These are phyloP conservation scores for Seira ritae DNA, from an alignment of 2,888 invertebrate species.

Conservation along the genomic window DNA sequence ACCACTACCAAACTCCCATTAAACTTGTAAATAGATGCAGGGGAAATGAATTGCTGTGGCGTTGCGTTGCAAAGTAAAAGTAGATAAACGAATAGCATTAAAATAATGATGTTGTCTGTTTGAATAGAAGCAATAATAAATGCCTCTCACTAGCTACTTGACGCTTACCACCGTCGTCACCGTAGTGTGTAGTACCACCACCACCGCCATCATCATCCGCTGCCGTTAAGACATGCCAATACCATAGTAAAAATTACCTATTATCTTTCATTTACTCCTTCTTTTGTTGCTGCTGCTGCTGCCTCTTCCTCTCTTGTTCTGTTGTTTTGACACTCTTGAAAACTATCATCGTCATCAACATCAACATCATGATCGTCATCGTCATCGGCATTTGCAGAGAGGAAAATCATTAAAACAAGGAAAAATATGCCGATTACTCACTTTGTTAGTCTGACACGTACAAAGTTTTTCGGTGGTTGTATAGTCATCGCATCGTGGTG, in stretches of 20 bases:
- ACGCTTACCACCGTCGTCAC: background rate
- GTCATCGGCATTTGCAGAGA: constrained; percentile 7
- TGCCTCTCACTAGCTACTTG: constrained; percentile 23
- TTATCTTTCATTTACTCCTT: constrained; percentile 42
- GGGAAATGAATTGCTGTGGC: no score
- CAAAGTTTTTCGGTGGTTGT: background rate
- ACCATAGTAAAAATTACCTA: constrained; percentile 24
- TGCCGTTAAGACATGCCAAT: constrained; percentile 18
- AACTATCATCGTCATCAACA: constrained; percentile 14
- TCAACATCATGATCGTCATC: constrained; percentile 2
- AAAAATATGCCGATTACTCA: constrained; percentile 20
- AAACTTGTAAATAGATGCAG: background rate
- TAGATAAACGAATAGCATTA: constrained; percentile 29
- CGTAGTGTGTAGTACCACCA: background rate
- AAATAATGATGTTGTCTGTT: constrained; percentile 27
- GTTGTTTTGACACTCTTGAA: constrained; percentile 8
- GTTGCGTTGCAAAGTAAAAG: background rate
- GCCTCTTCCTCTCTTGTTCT: no score
- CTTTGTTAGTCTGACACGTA: constrained; percentile 18
- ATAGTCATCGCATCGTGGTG: background rate
- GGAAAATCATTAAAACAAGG: constrained; percentile 39
- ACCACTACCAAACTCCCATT: background rate
- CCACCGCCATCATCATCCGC: background rate
- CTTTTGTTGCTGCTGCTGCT: background rate
- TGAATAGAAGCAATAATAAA: constrained; percentile 30